Evolutionary conservation across 2,113 vertebrate species (phyloP), one percentile per base, ranked within the genome.

Genomic region (Muntiacus muntjak): DNA sequence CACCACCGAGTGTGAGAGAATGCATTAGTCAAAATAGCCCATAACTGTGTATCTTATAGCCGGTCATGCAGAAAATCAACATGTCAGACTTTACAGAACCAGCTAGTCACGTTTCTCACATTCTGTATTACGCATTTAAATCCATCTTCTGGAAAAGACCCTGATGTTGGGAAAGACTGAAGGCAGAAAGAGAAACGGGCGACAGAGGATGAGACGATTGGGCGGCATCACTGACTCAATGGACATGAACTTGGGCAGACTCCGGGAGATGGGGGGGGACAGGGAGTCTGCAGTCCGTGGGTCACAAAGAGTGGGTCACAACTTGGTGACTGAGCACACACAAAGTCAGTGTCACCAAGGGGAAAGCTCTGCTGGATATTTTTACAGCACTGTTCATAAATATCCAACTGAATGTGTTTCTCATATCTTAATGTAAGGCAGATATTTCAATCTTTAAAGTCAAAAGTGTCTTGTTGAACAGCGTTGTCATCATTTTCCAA

Each of bases 1-100:
- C 26, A 36, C 25, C 36, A 14, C 28, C 57, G 3, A 2, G 57
- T 7, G 33, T 6, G 81, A 62, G 87, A 43, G 52, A 60, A 19
- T 8, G 15, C 58, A 6, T 15, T 12, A 2, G 14, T 36, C 67
- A 26, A 21, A 47, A 54, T 9, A 55, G 74, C n/a, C 47, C 12
- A 0, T 16, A 2, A 26, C 12, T n/a, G n/a, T 33, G 11, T 55
- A 11, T 43, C 36, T 15, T 21, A 40, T 17, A 17, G 15, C 36
- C 26, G 30, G 11, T 13, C 5, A 0, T 19, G 30, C 5, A 60
- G 45, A 17, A 74, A 78, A 71, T n/a, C 60, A 83, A 16, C 50
- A 5, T 1, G 40, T 40, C 14, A 17, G 26, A n/a, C 13, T 3
- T 28, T 43, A 12, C 7, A 55, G 62, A 79, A 89, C 7, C 30